Evolutionary conservation across 2,797 vertebrate genomes (phyloP).

Genomic region (Hyperoplus immaculatus): DNA sequence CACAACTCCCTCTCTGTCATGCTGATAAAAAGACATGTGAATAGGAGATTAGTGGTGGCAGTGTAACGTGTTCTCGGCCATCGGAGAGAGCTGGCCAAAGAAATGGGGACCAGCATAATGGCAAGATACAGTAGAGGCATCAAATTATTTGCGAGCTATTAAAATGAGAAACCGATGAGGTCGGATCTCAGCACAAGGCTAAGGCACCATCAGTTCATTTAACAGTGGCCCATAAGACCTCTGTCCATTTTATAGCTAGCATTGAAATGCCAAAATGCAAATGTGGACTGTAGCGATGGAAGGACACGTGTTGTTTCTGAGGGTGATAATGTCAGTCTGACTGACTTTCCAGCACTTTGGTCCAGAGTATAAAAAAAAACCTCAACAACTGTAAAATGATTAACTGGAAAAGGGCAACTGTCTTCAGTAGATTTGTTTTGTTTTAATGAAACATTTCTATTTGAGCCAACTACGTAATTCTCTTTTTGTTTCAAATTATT

Average conservation of each 20-base stretch:
- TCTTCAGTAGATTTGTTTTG: too few species aligned
- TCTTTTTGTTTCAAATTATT: too few species aligned
- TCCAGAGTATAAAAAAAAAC: background rate
- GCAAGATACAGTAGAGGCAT: constrained; percentile 46
- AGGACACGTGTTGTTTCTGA: background rate
- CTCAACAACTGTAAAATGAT: background rate
- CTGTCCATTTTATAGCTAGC: constrained; percentile 9
- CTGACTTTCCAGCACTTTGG: background rate
- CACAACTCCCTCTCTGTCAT: constrained; percentile 71
- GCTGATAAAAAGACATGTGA: constrained; percentile 76
- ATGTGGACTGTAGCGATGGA: background rate
- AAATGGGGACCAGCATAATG: constrained; percentile 41
- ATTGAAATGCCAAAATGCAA: constrained; percentile 31
- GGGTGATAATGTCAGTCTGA: background rate
- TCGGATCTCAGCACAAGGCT: constrained; percentile 15
- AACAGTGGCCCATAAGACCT: background rate
- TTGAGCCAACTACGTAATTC: too few species aligned
- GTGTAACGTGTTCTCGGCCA: constrained; percentile 63
- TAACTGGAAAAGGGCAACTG: too few species aligned
- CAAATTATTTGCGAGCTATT: constrained; percentile 9
- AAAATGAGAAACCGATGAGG: constrained; percentile 31
- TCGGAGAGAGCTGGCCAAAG: constrained; percentile 47
- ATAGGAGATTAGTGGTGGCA: constrained; percentile 76
- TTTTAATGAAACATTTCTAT: too few species aligned
- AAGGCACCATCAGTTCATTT: background rate